Percentiles rank a stretch among this genome's conserved stretches.
These are phyloP conservation scores for Atlantisia rogersi DNA, from an alignment of 2,113 vertebrate genomes.

Conservation along the genomic window DNA sequence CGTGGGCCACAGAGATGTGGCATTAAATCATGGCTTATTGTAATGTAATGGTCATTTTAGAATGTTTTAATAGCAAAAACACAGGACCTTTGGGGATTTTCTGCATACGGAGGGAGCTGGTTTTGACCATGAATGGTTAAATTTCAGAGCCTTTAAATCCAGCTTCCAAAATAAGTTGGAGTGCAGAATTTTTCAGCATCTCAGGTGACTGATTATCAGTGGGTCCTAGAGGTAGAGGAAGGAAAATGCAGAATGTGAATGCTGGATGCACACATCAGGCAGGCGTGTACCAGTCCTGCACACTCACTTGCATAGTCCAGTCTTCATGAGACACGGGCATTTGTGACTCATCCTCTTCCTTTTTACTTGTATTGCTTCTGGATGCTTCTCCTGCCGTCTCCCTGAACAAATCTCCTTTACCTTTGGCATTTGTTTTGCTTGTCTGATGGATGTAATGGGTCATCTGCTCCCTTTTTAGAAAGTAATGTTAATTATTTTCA, in stretches of 20 bases:
- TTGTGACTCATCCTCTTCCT: background rate
- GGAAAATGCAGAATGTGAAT: background rate
- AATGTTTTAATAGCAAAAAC: background rate
- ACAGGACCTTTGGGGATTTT: background rate
- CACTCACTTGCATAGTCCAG: background rate
- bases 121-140: background rate
- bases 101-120: background rate
- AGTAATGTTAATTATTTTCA: slow-evolving; percentile 80
- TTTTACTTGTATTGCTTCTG: background rate
- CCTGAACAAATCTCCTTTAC: background rate
- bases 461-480: slow-evolving; percentile 71
- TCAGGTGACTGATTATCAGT: background rate
- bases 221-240: background rate
- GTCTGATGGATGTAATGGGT: slow-evolving; percentile 64
- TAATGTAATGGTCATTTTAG: background rate
- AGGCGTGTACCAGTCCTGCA: background rate
- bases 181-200: background rate
- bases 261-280: background rate
- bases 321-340: rapidly evolving
- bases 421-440: slow-evolving; percentile 34
- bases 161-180: background rate
- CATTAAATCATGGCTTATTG: background rate
- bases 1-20: background rate
- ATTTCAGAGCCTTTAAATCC: background rate
- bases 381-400: background rate